phyloP scores from a whole-genome alignment of 2,888 invertebrate genomes.

The Troilus luridus region DNA sequence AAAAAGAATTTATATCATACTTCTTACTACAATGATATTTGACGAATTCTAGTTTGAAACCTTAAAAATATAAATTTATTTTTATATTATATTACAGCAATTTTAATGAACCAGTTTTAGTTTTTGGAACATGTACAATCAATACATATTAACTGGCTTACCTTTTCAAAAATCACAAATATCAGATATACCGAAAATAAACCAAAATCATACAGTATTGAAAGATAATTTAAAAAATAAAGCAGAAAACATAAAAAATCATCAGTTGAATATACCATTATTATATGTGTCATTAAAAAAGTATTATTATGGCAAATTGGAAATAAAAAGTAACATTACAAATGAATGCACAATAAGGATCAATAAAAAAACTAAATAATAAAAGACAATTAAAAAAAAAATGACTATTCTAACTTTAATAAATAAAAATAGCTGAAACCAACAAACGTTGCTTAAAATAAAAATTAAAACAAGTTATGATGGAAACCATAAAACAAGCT shows the following conservation, averaged over 20 bases:
- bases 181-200: neutral
- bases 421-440: too few species aligned
- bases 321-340: neutral
- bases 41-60: neutral
- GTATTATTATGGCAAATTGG: neutral
- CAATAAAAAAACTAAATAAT: neutral
- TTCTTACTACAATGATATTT: constrained; percentile 10
- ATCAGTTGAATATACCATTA: neutral
- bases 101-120: neutral
- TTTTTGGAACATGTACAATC: neutral
- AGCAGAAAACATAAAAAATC: neutral
- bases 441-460: too few species aligned
- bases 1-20: constrained; percentile 11
- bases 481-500: too few species aligned
- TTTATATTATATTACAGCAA: constrained; percentile 7
- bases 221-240: neutral
- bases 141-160: neutral
- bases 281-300: neutral
- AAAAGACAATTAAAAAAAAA: neutral
- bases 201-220: neutral
- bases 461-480: too few species aligned
- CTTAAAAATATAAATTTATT: constrained; percentile 40
- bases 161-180: neutral
- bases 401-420: neutral
- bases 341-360: neutral